phyloP scores from a whole-genome alignment of 2,888 invertebrate species.

The Cataglyphis albicans region DNA sequence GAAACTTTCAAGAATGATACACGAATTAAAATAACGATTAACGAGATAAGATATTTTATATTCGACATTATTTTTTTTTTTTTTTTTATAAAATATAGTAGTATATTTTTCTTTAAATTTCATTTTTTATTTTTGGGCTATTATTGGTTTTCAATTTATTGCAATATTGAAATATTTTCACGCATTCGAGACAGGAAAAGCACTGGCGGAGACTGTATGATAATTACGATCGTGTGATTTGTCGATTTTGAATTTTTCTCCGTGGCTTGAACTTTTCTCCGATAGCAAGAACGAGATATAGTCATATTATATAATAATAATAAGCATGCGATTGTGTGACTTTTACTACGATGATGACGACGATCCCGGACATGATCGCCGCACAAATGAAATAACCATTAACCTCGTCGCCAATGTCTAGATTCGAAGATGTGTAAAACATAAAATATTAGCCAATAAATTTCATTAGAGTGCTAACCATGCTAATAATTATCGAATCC shows the following conservation, averaged over 20 bases:
- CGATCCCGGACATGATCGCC: constrained; percentile 8
- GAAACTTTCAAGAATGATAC: background rate
- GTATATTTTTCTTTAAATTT: background rate
- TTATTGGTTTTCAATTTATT: background rate
- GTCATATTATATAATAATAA: constrained; percentile 65
- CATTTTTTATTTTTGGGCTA: background rate
- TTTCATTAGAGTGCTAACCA: constrained; percentile 66
- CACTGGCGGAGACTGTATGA: constrained; percentile 18
- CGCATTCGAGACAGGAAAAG: constrained; percentile 48
- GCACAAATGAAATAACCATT: constrained; percentile 68
- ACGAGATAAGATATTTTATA: background rate
- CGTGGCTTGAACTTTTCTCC: constrained; percentile 67
- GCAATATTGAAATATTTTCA: constrained; percentile 27
- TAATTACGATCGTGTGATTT: constrained; percentile 60
- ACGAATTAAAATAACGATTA: background rate
- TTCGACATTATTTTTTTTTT: background rate
- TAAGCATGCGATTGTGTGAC: constrained; percentile 36
- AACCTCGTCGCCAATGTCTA: constrained; percentile 32
- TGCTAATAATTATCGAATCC: constrained; percentile 67
- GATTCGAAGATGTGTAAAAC: constrained; percentile 46
- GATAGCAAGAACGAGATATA: constrained; percentile 25
- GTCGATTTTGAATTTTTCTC: no score
- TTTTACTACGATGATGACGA: constrained; percentile 27
- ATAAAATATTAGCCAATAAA: constrained; percentile 71
- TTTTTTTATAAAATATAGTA: background rate